These are phyloP conservation scores for Julus scanicus DNA, from an alignment of 2,888 invertebrate genomes.

Conservation along the genomic window DNA sequence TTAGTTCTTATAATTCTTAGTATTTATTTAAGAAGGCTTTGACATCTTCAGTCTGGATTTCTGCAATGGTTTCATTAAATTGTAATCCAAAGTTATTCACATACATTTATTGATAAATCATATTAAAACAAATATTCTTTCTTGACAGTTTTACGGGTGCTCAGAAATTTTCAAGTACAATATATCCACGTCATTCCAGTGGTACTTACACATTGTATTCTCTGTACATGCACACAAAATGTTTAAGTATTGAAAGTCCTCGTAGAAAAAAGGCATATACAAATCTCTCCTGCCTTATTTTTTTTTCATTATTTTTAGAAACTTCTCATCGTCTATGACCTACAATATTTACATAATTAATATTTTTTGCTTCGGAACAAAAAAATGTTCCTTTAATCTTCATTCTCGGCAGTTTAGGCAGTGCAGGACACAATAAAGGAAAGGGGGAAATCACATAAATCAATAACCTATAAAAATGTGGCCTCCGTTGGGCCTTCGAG, in stretches of 20 bases:
- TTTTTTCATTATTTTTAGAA: constrained; percentile 10
- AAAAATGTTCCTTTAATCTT: constrained; percentile 37
- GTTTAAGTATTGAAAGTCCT: constrained; percentile 47
- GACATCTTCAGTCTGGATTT: too few species aligned
- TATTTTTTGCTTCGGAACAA: constrained; percentile 44
- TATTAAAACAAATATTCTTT: constrained; percentile 46
- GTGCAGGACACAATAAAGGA: constrained; percentile 18
- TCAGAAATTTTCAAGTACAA: constrained; percentile 31
- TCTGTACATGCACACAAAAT: constrained; percentile 45
- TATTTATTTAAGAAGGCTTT: not conserved
- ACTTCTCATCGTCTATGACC: constrained; percentile 37
- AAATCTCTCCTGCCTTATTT: constrained; percentile 49
- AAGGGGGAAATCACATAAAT: constrained; percentile 42
- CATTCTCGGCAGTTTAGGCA: constrained; percentile 18
- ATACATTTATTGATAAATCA: constrained; percentile 45
- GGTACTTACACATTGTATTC: constrained; percentile 47
- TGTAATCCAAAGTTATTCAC: not conserved
- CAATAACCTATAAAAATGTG: constrained; percentile 35
- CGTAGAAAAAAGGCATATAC: constrained; percentile 50
- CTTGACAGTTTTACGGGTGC: constrained; percentile 34
- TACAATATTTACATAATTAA: constrained; percentile 51
- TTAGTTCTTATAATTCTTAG: too few species aligned
- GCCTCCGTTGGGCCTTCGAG: not conserved
- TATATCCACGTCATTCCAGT: constrained; percentile 43
- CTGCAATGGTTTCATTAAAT: not conserved